A percentile compares a stretch with the other conserved stretches of the same genome.
Conservation (phyloP, 1,140 invertebrate species). For the Cydia splendana region DNA sequence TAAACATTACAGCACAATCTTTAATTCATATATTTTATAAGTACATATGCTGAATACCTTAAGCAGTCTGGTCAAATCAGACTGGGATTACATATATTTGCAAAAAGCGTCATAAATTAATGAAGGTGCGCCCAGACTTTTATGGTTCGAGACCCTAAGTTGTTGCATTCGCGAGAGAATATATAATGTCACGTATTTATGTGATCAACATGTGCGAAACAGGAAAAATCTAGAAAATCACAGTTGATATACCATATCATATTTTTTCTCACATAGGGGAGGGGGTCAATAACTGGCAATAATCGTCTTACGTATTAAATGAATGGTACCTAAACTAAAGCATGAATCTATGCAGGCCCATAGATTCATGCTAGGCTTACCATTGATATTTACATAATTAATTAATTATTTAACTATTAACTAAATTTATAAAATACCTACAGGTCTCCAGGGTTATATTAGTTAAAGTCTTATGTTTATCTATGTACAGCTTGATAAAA, state of each 20-base stretch:
- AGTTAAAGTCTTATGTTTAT: not conserved
- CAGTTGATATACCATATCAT: not conserved
- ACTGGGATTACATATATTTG: not conserved
- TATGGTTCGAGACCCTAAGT: not conserved
- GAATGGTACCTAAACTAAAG: too few relatives aligned
- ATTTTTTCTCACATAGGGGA: too few relatives aligned
- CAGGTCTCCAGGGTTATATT: too few relatives aligned
- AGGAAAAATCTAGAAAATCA: conserved; percentile 7
- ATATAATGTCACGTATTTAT: not conserved
- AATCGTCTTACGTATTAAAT: too few relatives aligned
- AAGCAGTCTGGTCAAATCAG: too few relatives aligned
- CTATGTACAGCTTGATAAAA: not conserved
- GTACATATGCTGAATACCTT: too few relatives aligned
- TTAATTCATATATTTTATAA: not conserved
- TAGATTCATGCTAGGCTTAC: too few relatives aligned
- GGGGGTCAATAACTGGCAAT: too few relatives aligned
- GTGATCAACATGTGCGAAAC: not conserved
- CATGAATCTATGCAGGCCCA: too few relatives aligned
- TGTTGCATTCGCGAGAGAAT: not conserved
- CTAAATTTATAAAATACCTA: too few relatives aligned
- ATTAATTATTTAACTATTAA: too few relatives aligned
- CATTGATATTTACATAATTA: too few relatives aligned
- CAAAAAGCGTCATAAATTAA: not conserved
- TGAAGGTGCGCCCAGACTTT: not conserved
- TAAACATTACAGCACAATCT: not conserved